Base-by-base conservation (phyloP, 2,888 invertebrate species). In the Eumacrocentrus americanus region DNA sequence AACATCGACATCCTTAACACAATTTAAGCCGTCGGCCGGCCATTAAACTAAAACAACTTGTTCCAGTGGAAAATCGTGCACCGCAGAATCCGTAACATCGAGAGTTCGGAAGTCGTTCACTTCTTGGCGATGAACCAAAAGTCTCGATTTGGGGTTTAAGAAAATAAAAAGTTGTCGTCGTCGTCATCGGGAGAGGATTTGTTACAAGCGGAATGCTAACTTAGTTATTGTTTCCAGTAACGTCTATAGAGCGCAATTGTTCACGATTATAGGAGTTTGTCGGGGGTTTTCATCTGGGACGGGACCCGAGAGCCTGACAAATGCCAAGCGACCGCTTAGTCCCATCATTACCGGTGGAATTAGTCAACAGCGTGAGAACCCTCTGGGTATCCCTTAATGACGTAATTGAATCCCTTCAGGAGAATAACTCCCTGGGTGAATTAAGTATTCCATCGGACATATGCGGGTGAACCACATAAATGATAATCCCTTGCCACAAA, bases 21-120 rank as follows among this genome's bases (percentile, higher is more conserved):
- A 73, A 75, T 77, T 76, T 75, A 63, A 51, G 68, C 65, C 71
- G 67, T 72, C 70, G 68, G 70, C 66, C 69, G 67, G 59, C 72
- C 69, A 67, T 75, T 77, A 73, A 69, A 72, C 67, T 63, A 67
- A 72, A 69, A 72, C 59, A 61, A 65, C 60, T 65, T 54, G 60
- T 51, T 62, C 58, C n/a, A 40, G 16, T 46, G 34, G 14, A 35
- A 55, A 23, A 37, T 46, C 35, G 35, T 44, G 44, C 35, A 34
- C 50, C 44, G 23, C 44, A 35, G 37, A 52, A 46, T 55, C 23
- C 44, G 29, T 48, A 51, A 51, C 35, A 35, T 51, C 51, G 51
- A 35, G 16, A 51, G 25, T 20, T 37, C 51, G 51, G 37, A 48
- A 48, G 48, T 48, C 48, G 29, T 52, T 34, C 44, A 44, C 51